Evolutionary conservation across 1,140 invertebrate genomes (phyloP), one percentile per base, ranked within the genome.

Genomic region (Acromyrmex charruanus): DNA sequence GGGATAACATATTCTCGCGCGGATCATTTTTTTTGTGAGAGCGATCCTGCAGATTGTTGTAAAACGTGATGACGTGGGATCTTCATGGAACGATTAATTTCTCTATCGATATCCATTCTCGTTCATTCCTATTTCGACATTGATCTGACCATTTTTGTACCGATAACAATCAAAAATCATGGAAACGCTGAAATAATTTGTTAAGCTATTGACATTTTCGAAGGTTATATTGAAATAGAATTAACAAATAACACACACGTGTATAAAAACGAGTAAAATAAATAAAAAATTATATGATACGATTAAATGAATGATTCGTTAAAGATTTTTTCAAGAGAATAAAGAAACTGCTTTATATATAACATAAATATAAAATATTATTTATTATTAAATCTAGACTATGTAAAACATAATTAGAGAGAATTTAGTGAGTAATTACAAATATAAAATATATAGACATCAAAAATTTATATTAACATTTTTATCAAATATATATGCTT

Each of bases 61-160:
- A 51, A 51, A 61, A 74, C 39, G 39, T 25, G 18, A 61, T 74
- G 68, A 84, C 55, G 66, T 28, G 69, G 63, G 69, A 75, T 74
- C 69, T 35, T 55, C 39, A 58, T 18, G 25, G n/a, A 75, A n/a
- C 69, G 44, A 84, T 84, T 84, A 84, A 84, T 84, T 61, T 75
- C 28, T 63, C 35, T 18, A 25, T 31, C 18, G n/a, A 53, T 80
- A 21, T 7, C 63, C 28, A 6, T 21, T 31, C 25, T 65, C 59
- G 25, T 63, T 58, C 12, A 55, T 25, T 25, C 9, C 7, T 7
- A 21, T 72, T 72, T 49, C 21, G 51, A 53, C 31, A 31, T 44
- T 81, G 28, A 69, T 69, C 12, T 55, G 35, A 16, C 14, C 55
- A n/a, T 51, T 84, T 51, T 75, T n/a, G n/a, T 75, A 44, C 55